These are phyloP conservation scores for Palythoa grandis DNA, from an alignment of 92 coral and sea anemone species.

Conservation along the genomic window DNA sequence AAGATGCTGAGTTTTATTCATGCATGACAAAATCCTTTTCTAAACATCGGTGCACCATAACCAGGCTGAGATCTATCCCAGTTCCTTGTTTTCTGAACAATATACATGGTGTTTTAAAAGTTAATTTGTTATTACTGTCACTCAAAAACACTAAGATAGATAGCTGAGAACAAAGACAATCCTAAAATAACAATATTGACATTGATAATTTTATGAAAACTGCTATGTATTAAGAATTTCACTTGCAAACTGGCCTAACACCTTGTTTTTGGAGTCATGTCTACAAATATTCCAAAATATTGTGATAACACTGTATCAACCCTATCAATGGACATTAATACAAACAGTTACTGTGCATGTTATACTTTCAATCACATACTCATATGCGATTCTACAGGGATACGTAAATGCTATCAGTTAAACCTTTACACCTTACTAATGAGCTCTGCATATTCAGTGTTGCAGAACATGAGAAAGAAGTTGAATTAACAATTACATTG, in stretches of 20 bases:
- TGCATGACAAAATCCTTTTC: background rate
- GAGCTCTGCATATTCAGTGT: conserved; percentile 51
- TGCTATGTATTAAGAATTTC: background rate
- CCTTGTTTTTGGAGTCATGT: background rate
- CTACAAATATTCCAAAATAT: background rate
- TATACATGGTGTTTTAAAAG: background rate
- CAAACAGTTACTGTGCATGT: background rate
- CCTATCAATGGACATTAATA: too few species aligned
- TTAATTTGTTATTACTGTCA: background rate
- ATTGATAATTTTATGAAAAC: background rate
- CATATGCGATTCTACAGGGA: background rate
- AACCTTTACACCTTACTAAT: conserved; percentile 44
- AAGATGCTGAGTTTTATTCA: background rate
- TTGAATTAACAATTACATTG: too few species aligned
- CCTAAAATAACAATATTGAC: background rate
- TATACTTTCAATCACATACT: background rate
- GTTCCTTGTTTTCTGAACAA: background rate
- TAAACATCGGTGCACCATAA: too few species aligned
- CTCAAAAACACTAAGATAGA: background rate
- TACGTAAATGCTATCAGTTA: background rate
- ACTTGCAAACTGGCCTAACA: background rate
- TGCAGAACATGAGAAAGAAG: conserved; percentile 5
- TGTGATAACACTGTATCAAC: background rate
- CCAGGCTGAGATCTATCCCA: background rate
- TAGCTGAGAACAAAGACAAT: background rate